Conservation (phyloP, 1,140 invertebrate genomes). For the Latrodectus geometricus region DNA sequence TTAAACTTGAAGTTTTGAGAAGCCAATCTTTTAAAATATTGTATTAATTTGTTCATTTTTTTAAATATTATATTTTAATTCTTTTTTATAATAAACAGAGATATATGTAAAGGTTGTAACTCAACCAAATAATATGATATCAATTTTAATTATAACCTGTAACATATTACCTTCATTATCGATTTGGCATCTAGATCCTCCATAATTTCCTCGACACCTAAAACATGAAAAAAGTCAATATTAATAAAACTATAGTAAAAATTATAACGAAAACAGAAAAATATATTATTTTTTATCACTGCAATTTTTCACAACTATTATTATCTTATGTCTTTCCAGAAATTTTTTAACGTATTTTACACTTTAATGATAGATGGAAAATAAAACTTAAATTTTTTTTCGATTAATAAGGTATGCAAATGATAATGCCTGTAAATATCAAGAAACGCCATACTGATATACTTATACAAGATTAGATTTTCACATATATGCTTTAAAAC, state of each 20-base stretch:
- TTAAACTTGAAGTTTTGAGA: too few relatives aligned
- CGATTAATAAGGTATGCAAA: too few relatives aligned
- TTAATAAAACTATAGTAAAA: not conserved
- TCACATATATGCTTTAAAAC: too few relatives aligned
- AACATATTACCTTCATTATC: slow-evolving; percentile 78
- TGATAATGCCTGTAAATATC: too few relatives aligned
- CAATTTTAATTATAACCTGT: not conserved
- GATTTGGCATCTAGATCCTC: slow-evolving; percentile 87
- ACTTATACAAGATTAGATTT: too few relatives aligned
- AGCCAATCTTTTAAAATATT: too few relatives aligned
- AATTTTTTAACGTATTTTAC: too few relatives aligned
- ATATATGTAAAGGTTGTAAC: not conserved
- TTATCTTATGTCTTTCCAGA: too few relatives aligned
- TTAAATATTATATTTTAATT: slow-evolving; percentile 56
- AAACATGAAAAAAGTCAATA: slow-evolving; percentile 50
- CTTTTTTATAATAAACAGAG: too few relatives aligned
- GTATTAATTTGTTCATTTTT: slow-evolving; percentile 3
- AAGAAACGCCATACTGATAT: too few relatives aligned
- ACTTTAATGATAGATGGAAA: too few relatives aligned
- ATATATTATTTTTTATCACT: slow-evolving; percentile 19
- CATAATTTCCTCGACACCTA: slow-evolving; percentile 86
- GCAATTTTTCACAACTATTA: not conserved
- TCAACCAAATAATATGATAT: not conserved
- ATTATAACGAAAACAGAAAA: not conserved
- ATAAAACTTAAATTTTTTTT: too few relatives aligned